Base-by-base conservation (phyloP, 2,797 vertebrate genomes). In the Schizopygopsis malacanthus region DNA sequence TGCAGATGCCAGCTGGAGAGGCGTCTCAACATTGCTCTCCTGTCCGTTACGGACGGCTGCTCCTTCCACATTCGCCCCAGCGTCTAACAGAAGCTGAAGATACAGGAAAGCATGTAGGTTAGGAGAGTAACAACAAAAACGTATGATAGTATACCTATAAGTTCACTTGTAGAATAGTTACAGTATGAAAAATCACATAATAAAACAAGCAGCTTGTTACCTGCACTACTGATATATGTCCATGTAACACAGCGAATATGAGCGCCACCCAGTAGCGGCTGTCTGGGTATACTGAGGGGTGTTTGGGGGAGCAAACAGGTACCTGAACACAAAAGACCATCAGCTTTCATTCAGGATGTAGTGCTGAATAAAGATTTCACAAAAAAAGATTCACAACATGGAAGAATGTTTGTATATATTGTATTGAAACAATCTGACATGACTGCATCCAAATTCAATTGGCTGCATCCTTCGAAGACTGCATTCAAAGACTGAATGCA, bases 141-240 rank as follows among this genome's bases (percentile, higher is more conserved):
- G 9, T n/a, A 9, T 72, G 28, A 73, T n/a, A 15, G 22, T 25
- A 3, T n/a, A 45, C 20, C 41, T 71, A 16, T 45, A 50, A 28
- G 15, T 5, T 75, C 45, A 52, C 72, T 76, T 76, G 28, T 10
- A 18, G 45, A 54, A 37, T n/a, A 77, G 47, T n/a, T 54, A 0
- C 9, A 6, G 15, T 75, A 20, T 5, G 11, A 22, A 76, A 39
- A 45, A n/a, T n/a, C 22, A 15, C 12, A 15, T 2, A 22, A 72
- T 33, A 41, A 59, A 80, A 28, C 54, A 61, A 37, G 16, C 11
- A 70, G 5, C 18, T 22, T 12, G 41, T 92, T 54, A 99, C 98
- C 98, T 99, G 98, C 1, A 98, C 97, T 0, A 99, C 98, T 0
- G 98, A 98, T 92, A 99, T 98, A 93, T 99, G 98, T 79, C 98